Conservation (phyloP, 2,888 invertebrate genomes). For the Drosophila atripex region DNA sequence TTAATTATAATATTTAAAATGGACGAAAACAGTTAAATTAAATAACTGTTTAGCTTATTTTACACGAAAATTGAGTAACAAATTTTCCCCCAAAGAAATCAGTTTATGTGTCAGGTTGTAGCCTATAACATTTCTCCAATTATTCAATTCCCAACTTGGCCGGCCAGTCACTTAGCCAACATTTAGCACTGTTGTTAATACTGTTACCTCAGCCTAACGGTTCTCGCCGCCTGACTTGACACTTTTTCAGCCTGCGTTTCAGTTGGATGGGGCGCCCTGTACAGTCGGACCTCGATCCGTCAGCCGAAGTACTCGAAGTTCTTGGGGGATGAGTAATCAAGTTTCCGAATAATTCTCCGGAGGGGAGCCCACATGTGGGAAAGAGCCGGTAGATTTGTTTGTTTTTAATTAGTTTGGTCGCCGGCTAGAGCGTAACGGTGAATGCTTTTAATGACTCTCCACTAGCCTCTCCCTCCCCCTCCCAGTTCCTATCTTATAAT, state of each 20-base stretch:
- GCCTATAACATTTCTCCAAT: slow-evolving; percentile 8
- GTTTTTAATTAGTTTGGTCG: slow-evolving; percentile 71
- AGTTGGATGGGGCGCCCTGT: slow-evolving; percentile 33
- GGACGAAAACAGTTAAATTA: not conserved
- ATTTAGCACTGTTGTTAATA: slow-evolving; percentile 47
- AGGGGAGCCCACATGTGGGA: slow-evolving; percentile 42
- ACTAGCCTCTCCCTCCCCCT: not conserved
- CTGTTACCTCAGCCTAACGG: slow-evolving; percentile 48
- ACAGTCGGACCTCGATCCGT: slow-evolving; percentile 17
- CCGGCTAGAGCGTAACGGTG: slow-evolving; percentile 65
- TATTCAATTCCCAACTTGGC: not conserved
- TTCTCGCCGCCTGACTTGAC: slow-evolving; percentile 40
- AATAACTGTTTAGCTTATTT: not conserved
- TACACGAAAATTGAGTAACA: not conserved
- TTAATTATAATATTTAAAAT: not conserved
- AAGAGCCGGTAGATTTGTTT: slow-evolving; percentile 62
- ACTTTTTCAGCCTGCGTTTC: slow-evolving; percentile 41
- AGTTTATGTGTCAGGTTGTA: slow-evolving; percentile 3
- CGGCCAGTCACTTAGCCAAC: slow-evolving; percentile 19
- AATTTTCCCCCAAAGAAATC: not conserved
- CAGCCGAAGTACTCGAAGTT: slow-evolving; percentile 15
- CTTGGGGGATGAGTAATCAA: slow-evolving; percentile 37
- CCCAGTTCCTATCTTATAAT: slow-evolving; percentile 11
- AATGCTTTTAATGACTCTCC: slow-evolving; percentile 62
- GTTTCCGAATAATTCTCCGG: slow-evolving; percentile 35